Evolutionary conservation across 2,888 invertebrate species (phyloP).

Genomic region (Leptinotarsa tumamoca): DNA sequence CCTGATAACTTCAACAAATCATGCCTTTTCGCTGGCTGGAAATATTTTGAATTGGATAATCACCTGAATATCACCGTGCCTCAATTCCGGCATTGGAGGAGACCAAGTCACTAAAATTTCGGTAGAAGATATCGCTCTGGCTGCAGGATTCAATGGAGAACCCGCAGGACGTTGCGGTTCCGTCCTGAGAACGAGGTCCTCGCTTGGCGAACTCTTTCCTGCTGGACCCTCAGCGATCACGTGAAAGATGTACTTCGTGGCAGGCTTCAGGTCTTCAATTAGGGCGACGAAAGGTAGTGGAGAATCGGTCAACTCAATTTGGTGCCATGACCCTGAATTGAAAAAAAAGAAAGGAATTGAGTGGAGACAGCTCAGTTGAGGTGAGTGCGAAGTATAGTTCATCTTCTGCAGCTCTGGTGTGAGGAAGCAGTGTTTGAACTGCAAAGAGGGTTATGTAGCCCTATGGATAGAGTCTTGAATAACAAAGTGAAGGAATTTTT

Average conservation of each 20-base stretch:
- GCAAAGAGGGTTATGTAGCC: too few relatives aligned
- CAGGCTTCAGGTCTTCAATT: conserved; percentile 78
- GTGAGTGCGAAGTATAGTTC: too few relatives aligned
- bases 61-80: conserved; percentile 77
- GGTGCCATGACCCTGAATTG: conserved; percentile 72
- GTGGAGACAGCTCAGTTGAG: too few relatives aligned
- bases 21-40: background rate
- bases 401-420: too few relatives aligned
- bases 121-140: conserved; percentile 78
- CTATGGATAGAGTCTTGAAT: too few relatives aligned
- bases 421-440: too few relatives aligned
- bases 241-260: conserved; percentile 77
- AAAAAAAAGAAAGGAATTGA: background rate
- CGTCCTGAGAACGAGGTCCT: conserved; percentile 74
- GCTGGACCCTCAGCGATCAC: conserved; percentile 82
- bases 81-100: conserved; percentile 76
- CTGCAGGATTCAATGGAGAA: conserved; percentile 75
- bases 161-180: conserved; percentile 80
- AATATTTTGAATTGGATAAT: background rate
- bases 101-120: conserved; percentile 81
- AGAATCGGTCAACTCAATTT: conserved; percentile 75
- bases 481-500: too few relatives aligned
- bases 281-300: conserved; percentile 73
- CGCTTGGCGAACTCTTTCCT: conserved; percentile 76
- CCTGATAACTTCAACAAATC: too few relatives aligned